A percentile compares a stretch with the other conserved stretches of the same genome.
Evolutionary conservation across 2,888 invertebrate genomes (phyloP).

Genomic region (Myopa testacea): DNA sequence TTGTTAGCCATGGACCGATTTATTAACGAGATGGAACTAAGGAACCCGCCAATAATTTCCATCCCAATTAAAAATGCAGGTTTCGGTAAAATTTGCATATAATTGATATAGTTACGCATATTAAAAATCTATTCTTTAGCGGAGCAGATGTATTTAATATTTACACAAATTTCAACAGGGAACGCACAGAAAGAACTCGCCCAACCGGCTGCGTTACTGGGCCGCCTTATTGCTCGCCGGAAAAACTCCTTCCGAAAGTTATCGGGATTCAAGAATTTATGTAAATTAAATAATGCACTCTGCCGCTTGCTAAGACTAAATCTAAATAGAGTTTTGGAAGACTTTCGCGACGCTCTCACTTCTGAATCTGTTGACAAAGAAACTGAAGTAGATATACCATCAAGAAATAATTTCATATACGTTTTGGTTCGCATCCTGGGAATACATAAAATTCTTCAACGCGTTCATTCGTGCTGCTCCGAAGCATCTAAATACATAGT

Average conservation of each 20-base stretch:
- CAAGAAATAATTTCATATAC: constrained; percentile 58
- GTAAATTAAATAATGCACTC: constrained; percentile 62
- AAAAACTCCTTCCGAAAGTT: constrained; percentile 63
- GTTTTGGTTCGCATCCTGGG: constrained; percentile 57
- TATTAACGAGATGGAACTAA: constrained; percentile 64
- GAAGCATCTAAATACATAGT: constrained; percentile 58
- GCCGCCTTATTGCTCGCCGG: constrained; percentile 63
- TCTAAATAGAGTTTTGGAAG: constrained; percentile 56
- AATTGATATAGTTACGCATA: neutral
- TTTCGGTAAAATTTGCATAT: constrained; percentile 53
- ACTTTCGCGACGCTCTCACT: constrained; percentile 58
- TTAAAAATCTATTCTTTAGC: neutral
- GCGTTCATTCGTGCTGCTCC: constrained; percentile 58
- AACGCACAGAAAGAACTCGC: constrained; percentile 52
- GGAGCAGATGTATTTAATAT: constrained; percentile 24
- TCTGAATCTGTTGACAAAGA: constrained; percentile 52
- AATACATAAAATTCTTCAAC: constrained; percentile 55
- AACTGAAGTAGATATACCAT: constrained; percentile 55
- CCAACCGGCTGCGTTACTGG: constrained; percentile 61
- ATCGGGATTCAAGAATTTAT: constrained; percentile 60
- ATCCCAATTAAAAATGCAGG: constrained; percentile 49
- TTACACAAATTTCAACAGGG: constrained; percentile 54
- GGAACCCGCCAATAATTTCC: constrained; percentile 61
- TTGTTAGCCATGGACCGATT: constrained; percentile 51
- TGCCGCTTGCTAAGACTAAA: constrained; percentile 61